phyloP scores from a whole-genome alignment of 1,140 invertebrate genomes.

The Lineus longissimus region DNA sequence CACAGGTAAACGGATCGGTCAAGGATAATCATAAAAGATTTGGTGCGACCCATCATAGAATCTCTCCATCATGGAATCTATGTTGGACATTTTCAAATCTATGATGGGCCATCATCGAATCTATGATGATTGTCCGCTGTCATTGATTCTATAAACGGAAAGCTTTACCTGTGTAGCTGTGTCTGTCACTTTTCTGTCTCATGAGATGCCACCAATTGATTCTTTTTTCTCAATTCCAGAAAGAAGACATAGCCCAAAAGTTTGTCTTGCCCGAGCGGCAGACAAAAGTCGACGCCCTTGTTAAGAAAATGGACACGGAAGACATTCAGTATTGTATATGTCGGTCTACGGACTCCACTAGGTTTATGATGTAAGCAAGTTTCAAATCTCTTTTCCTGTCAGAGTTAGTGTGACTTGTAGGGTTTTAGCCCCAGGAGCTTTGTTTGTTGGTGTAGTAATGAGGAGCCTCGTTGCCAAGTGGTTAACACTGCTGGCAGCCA shows the following conservation, averaged over 20 bases:
- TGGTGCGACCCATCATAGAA: no score
- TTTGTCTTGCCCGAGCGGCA: conserved; percentile 85
- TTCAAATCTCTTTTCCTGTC: not conserved
- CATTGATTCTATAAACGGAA: no score
- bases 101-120: no score
- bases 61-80: no score
- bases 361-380: conserved; percentile 89
- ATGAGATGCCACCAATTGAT: no score
- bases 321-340: conserved; percentile 89
- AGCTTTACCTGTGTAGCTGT: no score
- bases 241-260: conserved; percentile 84
- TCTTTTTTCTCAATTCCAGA: conserved; percentile 55
- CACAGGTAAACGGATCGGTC: no score
- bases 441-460: not conserved
- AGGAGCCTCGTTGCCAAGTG: not conserved
- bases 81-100: no score
- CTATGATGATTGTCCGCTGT: no score
- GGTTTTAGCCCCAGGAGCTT: not conserved
- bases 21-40: no score
- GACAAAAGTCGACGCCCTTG: conserved; percentile 82
- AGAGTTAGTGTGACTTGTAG: conserved; percentile 6
- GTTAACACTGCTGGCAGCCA: no score
- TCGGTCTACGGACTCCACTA: conserved; percentile 81
- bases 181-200: no score
- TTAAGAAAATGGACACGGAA: conserved; percentile 45